Evolutionary conservation across 2,888 invertebrate genomes (phyloP), one percentile per base, ranked within the genome.

Genomic region (Lydus trimaculatus): DNA sequence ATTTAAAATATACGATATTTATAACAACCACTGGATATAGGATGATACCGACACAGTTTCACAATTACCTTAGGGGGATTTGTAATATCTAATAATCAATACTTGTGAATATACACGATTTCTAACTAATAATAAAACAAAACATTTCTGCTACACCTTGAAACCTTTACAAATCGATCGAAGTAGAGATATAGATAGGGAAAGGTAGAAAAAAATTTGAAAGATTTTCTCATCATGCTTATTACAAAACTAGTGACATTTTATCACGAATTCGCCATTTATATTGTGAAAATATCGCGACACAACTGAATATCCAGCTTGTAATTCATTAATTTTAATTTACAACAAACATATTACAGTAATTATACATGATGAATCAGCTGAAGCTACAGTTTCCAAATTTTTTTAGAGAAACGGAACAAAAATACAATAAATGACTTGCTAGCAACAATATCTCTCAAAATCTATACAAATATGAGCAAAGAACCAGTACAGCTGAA

Each of bases 251-350:
- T 8, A 43, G 8, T 15, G 31, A 59, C 60, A 69, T 65, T 65
- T 63, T 63, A 43, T 65, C 69, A 66, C 69, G 69, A 69, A 58
- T 59, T 48, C 56, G 60, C 65, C 63, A 65, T 69, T 69, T 59
- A 52, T 6, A 23, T 23, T 20, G 11, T 39, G 20, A 48, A 20
- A 17, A 17, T 48, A 48, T 3, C 20, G 9, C 11, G 13, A 48
- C 1, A 9, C 48, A 48, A 48, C 48, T 48, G 48, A 48, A 48
- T n/a, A n/a, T n/a, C n/a, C n/a, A n/a, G n/a, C n/a, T n/a, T n/a
- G n/a, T n/a, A n/a, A n/a, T n/a, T n/a, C n/a, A n/a, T n/a, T n/a
- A n/a, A n/a, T n/a, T n/a, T n/a, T n/a, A n/a, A n/a, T n/a, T n/a
- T n/a, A n/a, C n/a, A n/a, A n/a, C n/a, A n/a, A n/a, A n/a, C n/a